These are phyloP conservation scores for Cichladusa arquata DNA, from an alignment of 2,113 vertebrate genomes.

Conservation along the genomic window DNA sequence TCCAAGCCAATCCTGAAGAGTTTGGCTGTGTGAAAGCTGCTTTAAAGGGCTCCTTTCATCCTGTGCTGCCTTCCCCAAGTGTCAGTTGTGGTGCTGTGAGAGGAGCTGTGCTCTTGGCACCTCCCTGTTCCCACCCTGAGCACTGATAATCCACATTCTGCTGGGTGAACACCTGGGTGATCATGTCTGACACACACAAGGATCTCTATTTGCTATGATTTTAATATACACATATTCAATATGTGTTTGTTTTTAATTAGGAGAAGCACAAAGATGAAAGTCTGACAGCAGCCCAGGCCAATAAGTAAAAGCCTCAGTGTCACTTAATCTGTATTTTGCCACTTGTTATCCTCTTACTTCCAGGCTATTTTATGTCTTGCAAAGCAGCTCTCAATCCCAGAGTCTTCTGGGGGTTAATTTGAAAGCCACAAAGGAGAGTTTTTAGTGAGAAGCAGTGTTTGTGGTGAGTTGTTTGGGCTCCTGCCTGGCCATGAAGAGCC, in stretches of 20 bases:
- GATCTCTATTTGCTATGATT: background rate
- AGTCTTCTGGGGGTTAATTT: background rate
- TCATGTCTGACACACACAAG: fast-evolving
- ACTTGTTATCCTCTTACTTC: slow-evolving; percentile 87
- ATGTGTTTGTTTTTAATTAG: background rate
- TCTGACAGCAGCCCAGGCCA: background rate
- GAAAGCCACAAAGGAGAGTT: background rate
- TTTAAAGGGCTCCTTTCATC: background rate
- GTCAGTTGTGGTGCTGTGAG: background rate
- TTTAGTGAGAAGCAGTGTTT: background rate
- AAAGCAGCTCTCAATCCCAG: slow-evolving; percentile 49
- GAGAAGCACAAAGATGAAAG: background rate
- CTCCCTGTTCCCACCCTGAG: background rate
- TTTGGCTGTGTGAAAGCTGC: background rate
- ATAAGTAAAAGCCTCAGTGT: slow-evolving; percentile 8
- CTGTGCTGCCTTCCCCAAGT: background rate
- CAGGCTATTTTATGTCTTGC: slow-evolving; percentile 43
- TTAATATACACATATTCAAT: background rate
- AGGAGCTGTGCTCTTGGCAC: background rate
- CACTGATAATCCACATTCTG: background rate
- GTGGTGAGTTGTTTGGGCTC: background rate
- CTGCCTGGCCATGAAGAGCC: background rate
- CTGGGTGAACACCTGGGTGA: background rate
- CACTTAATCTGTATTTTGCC: slow-evolving; percentile 78
- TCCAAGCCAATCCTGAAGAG: background rate